phyloP scores from a whole-genome alignment of 2,888 invertebrate species.

The Volucella inanis region DNA sequence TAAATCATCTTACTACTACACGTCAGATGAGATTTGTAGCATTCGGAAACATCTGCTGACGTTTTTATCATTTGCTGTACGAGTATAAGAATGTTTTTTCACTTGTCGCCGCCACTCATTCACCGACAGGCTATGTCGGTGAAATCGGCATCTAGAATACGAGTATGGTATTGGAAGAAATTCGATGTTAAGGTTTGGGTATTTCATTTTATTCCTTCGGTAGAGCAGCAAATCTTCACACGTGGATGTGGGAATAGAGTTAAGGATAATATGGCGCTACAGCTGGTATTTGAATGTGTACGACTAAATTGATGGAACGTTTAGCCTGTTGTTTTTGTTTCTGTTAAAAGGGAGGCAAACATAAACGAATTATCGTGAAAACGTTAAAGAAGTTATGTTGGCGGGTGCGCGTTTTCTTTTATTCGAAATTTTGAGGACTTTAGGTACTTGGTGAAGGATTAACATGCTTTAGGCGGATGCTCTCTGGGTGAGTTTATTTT shows the following conservation, averaged over 20 bases:
- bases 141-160: conserved; percentile 41
- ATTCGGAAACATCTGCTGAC: conserved; percentile 61
- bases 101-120: conserved; percentile 13
- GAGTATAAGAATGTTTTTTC: conserved; percentile 42
- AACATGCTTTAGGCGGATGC: background rate
- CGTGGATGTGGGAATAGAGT: conserved; percentile 13
- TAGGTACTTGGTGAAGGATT: conserved; percentile 8
- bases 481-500: too few species aligned
- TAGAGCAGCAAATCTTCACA: background rate
- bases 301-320: conserved; percentile 16
- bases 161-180: conserved; percentile 8
- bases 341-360: conserved; percentile 8
- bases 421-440: conserved; percentile 25
- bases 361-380: conserved; percentile 21
- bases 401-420: conserved; percentile 4
- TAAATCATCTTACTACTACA: conserved; percentile 54
- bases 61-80: conserved; percentile 46
- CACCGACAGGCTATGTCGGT: conserved; percentile 7
- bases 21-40: conserved; percentile 44
- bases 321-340: conserved; percentile 6
- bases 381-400: background rate
- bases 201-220: conserved; percentile 12
- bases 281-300: conserved; percentile 18
- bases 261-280: conserved; percentile 29
- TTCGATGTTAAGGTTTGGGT: conserved; percentile 38